Conservation (phyloP, 2,113 vertebrate genomes). For the Sturnus vulgaris region DNA sequence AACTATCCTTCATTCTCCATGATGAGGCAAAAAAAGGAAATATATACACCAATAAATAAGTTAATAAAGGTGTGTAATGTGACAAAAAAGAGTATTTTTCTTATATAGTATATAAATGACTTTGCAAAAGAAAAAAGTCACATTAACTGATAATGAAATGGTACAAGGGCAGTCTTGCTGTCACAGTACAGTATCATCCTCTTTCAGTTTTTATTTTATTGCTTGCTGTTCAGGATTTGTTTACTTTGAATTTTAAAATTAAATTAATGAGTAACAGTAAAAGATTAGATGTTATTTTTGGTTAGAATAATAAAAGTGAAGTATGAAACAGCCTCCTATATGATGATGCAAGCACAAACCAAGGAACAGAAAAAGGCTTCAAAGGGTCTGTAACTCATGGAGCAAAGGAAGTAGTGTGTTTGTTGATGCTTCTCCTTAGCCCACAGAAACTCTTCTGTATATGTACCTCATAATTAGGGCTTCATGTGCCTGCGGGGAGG, state of each 20-base stretch:
- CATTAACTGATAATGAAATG: not conserved
- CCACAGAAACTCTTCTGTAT: slow-evolving; percentile 28
- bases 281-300: not conserved
- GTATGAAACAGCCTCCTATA: not conserved
- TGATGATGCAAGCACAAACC: not conserved
- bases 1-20: not conserved
- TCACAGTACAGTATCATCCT: not conserved
- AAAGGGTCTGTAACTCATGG: not conserved
- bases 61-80: not conserved
- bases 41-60: not conserved
- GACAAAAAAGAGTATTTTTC: not conserved
- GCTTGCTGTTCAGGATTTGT: not conserved
- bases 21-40: not conserved
- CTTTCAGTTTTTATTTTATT: not conserved
- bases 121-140: not conserved
- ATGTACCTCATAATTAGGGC: slow-evolving; percentile 41
- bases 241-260: not conserved
- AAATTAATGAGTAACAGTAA: not conserved
- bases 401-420: slow-evolving; percentile 1
- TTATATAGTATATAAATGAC: not conserved
- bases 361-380: not conserved
- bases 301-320: not conserved
- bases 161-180: not conserved
- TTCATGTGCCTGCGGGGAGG: slow-evolving; percentile 2
- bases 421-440: slow-evolving; percentile 8